Percentiles rank a stretch among this genome's conserved stretches.
Evolutionary conservation across 1,140 invertebrate species (phyloP).

Genomic region (Augochlora pura): DNA sequence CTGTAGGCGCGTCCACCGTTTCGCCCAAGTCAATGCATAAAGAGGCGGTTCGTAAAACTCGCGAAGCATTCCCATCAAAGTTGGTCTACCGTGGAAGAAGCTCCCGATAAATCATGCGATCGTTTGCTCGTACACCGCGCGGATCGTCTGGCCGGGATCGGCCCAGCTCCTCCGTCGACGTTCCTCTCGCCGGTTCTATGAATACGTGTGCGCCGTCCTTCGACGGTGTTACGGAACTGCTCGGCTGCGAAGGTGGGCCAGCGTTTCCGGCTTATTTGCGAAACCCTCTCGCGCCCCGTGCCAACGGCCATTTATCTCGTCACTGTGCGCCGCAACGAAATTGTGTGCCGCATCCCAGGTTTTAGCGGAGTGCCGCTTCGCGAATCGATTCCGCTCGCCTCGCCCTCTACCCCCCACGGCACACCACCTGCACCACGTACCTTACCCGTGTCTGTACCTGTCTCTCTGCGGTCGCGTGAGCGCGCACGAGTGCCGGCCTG

Average conservation of each 20-base stretch:
- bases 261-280: slow-evolving; percentile 51
- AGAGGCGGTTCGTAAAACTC: not conserved
- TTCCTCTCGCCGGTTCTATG: slow-evolving; percentile 5
- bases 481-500: not conserved
- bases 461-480: not conserved
- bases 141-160: not conserved
- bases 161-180: not conserved
- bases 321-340: slow-evolving; percentile 21
- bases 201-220: slow-evolving; percentile 24
- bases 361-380: not conserved
- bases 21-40: too few species aligned
- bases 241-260: slow-evolving; percentile 20
- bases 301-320: slow-evolving; percentile 40
- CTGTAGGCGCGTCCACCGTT: too few species aligned
- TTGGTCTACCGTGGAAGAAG: not conserved
- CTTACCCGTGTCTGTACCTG: slow-evolving; percentile 13
- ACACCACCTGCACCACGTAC: not conserved
- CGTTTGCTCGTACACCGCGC: too few species aligned
- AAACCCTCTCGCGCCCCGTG: slow-evolving; percentile 30
- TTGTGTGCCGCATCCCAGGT: slow-evolving; percentile 19
- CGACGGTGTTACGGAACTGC: slow-evolving; percentile 14
- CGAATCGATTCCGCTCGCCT: slow-evolving; percentile 45
- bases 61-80: not conserved
- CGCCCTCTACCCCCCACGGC: not conserved
- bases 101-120: not conserved